These are phyloP conservation scores for Drosophila paramelanica DNA, from an alignment of 2,888 invertebrate species.

Conservation along the genomic window DNA sequence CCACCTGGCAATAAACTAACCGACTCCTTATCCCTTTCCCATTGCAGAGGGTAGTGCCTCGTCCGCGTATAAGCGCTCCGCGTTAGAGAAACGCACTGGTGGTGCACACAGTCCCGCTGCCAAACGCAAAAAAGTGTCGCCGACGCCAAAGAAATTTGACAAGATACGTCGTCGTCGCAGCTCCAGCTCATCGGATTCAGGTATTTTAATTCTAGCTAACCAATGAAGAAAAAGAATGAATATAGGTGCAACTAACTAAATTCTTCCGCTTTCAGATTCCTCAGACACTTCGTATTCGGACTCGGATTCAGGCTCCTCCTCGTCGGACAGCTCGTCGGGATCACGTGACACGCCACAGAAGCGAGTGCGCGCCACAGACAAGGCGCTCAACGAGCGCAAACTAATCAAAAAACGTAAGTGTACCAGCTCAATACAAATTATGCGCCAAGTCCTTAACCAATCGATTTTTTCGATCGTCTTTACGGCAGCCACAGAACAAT, in stretches of 20 bases:
- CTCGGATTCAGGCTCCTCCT: conserved; percentile 84
- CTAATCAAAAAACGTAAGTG: conserved; percentile 82
- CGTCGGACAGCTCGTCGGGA: conserved; percentile 84
- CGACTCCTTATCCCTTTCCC: not conserved
- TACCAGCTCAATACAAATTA: too few species aligned
- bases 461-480: not conserved
- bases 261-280: conserved; percentile 60
- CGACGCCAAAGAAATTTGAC: conserved; percentile 73
- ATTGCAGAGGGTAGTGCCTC: conserved; percentile 72
- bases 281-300: conserved; percentile 84
- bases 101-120: conserved; percentile 76
- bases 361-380: conserved; percentile 76
- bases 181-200: conserved; percentile 84
- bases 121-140: conserved; percentile 82
- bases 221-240: too few species aligned
- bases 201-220: conserved; percentile 45
- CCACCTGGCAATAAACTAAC: not conserved
- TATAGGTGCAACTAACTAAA: not conserved
- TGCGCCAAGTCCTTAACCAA: not conserved
- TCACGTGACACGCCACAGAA: conserved; percentile 81
- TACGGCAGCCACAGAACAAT: conserved; percentile 74
- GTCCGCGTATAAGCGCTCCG: conserved; percentile 76
- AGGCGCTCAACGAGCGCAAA: conserved; percentile 81
- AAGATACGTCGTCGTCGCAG: conserved; percentile 79
- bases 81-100: conserved; percentile 72